A percentile compares a stretch with the other conserved stretches of the same genome.
Conservation (phyloP, 2,113 vertebrate species). For the Sebastes schlegelii region DNA sequence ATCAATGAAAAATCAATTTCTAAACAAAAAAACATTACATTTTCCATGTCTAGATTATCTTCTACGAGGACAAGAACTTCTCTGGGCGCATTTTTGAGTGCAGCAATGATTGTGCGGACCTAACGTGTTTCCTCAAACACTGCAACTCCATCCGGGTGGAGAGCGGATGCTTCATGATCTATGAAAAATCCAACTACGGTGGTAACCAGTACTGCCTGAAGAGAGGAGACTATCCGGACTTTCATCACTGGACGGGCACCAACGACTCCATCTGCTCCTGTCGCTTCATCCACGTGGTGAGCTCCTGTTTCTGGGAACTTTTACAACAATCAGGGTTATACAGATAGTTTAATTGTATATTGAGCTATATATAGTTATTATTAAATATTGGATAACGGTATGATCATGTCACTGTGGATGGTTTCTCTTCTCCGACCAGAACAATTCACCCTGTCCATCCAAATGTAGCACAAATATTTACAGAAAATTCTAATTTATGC, state of each 20-base stretch:
- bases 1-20: not conserved
- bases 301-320: conserved; percentile 3
- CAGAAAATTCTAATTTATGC: not conserved
- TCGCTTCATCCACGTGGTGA: conserved; percentile 66
- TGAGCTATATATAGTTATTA: too few species aligned
- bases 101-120: conserved; percentile 65
- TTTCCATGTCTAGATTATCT: conserved; percentile 72
- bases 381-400: not conserved
- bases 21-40: not conserved
- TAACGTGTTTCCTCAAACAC: conserved; percentile 56
- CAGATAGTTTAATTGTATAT: not conserved
- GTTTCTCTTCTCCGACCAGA: not conserved
- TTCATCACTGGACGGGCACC: conserved; percentile 58
- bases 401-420: not conserved
- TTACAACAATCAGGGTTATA: not conserved
- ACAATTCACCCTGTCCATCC: not conserved
- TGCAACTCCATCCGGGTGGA: conserved; percentile 80
- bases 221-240: conserved; percentile 73
- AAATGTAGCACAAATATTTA: not conserved
- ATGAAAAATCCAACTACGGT: conserved; percentile 68
- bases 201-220: conserved; percentile 76
- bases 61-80: conserved; percentile 79
- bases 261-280: conserved; percentile 70
- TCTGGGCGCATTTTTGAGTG: conserved; percentile 70
- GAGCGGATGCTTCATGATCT: conserved; percentile 80